These are phyloP conservation scores for Ichneumoninae sp. DNA, from an alignment of 2,888 invertebrate species.

Conservation along the genomic window DNA sequence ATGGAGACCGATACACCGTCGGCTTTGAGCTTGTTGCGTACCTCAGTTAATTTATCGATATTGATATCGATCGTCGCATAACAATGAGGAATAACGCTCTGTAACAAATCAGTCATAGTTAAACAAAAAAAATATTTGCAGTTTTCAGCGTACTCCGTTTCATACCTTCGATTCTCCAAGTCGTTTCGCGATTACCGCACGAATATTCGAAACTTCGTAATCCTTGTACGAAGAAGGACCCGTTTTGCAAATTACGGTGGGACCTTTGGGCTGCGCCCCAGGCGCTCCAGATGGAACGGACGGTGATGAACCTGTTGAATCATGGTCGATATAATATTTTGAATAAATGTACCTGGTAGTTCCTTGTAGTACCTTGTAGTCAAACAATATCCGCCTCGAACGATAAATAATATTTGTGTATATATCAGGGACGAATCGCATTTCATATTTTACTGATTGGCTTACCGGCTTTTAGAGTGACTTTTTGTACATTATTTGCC, in stretches of 20 bases:
- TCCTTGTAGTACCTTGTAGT: not conserved
- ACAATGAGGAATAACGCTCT: constrained; percentile 88
- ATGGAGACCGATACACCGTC: constrained; percentile 87
- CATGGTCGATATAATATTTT: not conserved
- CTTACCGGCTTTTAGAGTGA: constrained; percentile 79
- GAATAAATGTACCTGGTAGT: not conserved
- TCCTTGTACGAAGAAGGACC: constrained; percentile 85
- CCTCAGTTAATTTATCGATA: constrained; percentile 85
- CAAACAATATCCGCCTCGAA: not conserved
- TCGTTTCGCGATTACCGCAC: constrained; percentile 88
- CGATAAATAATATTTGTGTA: not conserved
- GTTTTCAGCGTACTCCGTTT: not conserved
- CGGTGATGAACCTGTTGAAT: constrained; percentile 55
- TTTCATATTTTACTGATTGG: not conserved
- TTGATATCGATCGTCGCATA: constrained; percentile 87
- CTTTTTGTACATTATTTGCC: constrained; percentile 83
- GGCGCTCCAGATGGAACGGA: constrained; percentile 35
- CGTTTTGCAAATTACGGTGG: constrained; percentile 66
- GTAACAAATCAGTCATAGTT: constrained; percentile 73
- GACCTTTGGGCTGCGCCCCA: constrained; percentile 38
- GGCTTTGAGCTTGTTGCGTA: constrained; percentile 85
- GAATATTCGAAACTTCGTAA: constrained; percentile 87
- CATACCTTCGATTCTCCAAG: constrained; percentile 87
- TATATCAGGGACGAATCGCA: not conserved
- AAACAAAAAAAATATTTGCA: constrained; percentile 10